phyloP scores from a whole-genome alignment of 2,797 vertebrate species.

The Diplodus puntazzo region DNA sequence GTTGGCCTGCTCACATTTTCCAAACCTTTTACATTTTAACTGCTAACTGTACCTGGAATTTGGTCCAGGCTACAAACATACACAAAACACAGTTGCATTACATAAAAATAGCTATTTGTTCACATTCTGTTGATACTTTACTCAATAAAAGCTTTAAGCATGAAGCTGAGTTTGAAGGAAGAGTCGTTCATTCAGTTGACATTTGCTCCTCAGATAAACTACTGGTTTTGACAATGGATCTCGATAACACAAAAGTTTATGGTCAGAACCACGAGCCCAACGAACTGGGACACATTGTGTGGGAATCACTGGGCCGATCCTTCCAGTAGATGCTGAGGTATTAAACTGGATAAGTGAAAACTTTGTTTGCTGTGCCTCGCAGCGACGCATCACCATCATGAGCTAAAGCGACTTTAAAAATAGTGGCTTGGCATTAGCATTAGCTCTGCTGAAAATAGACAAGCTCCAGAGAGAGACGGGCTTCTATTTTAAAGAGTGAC shows the following conservation, averaged over 20 bases:
- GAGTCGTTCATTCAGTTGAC: neutral
- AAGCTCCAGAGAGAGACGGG: constrained; percentile 49
- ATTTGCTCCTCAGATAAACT: neutral
- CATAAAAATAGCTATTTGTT: no score
- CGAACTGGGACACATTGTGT: neutral
- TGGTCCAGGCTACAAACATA: no score
- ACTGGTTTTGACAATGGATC: neutral
- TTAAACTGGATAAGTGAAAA: neutral
- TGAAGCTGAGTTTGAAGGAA: neutral
- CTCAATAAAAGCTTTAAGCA: neutral
- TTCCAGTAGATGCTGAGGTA: neutral
- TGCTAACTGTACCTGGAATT: no score
- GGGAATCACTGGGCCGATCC: neutral
- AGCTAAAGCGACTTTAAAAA: constrained; percentile 61
- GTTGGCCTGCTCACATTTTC: neutral
- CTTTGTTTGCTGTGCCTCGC: constrained; percentile 3
- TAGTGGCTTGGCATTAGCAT: constrained; percentile 57
- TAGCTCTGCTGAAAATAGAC: constrained; percentile 62
- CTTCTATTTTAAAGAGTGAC: constrained; percentile 69
- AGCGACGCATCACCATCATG: constrained; percentile 41
- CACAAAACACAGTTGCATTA: no score
- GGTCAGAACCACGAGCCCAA: neutral
- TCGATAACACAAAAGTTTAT: no score
- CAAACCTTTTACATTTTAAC: neutral
- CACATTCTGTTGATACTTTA: no score